Conservation (phyloP, 2,797 vertebrate species). For the Gallinago stenura region DNA sequence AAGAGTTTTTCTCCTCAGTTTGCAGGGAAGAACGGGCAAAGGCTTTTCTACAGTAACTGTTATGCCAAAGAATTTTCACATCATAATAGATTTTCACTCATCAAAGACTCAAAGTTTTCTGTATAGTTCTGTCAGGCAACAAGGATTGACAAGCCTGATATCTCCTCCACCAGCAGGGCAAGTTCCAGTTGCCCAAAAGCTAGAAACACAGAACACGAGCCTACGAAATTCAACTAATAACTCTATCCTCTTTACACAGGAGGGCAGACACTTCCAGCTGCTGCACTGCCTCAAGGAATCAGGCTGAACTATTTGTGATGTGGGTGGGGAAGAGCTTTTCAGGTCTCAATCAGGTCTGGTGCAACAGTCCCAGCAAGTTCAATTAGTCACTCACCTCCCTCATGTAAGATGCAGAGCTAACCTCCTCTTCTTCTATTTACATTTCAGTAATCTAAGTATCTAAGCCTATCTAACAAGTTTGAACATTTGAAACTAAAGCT, state of each 20-base stretch:
- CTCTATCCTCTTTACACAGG: not conserved
- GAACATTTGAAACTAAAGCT: not conserved
- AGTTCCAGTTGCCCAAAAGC: not conserved
- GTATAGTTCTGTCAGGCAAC: not conserved
- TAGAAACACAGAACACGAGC: not conserved
- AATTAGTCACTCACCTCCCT: not conserved
- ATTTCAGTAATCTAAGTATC: not conserved
- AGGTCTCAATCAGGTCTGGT: not conserved
- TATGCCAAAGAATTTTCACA: not conserved
- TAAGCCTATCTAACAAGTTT: constrained; percentile 6
- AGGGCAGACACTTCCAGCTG: constrained; percentile 7
- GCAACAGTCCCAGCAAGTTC: constrained; percentile 49
- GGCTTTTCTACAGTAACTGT: not conserved
- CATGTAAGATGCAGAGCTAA: not conserved
- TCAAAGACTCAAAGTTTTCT: not conserved
- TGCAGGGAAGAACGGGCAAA: not conserved
- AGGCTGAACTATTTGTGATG: not conserved
- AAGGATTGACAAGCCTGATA: not conserved
- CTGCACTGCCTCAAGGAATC: not conserved
- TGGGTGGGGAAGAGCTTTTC: constrained; percentile 8
- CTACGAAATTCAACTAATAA: not conserved
- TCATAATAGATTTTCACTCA: not conserved
- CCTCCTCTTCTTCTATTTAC: not conserved
- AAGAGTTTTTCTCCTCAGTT: not conserved
- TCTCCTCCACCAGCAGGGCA: not conserved